Percentiles rank a stretch among this genome's conserved stretches.
phyloP scores from a whole-genome alignment of 2,888 invertebrate genomes.

The Automeris io region DNA sequence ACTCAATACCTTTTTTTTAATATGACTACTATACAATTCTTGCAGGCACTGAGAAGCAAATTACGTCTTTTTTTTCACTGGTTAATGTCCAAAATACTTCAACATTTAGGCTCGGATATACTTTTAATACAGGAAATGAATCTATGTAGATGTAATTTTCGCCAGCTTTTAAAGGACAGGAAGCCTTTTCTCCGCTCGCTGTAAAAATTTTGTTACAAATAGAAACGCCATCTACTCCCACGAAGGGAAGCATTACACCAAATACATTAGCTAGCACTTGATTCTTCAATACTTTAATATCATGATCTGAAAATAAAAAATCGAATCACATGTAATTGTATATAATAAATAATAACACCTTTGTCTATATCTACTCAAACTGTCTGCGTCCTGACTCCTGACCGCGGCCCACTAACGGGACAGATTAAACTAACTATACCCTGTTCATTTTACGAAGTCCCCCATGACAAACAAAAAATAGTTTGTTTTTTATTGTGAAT shows the following conservation, averaged over 20 bases:
- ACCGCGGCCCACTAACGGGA: too few species aligned
- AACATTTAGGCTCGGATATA: constrained; percentile 72
- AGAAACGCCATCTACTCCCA: constrained; percentile 84
- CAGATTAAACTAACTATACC: too few species aligned
- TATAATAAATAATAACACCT: too few species aligned
- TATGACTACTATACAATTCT: constrained; percentile 30
- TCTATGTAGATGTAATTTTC: constrained; percentile 83
- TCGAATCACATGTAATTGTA: too few species aligned
- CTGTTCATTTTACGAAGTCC: too few species aligned
- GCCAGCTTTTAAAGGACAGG: constrained; percentile 83
- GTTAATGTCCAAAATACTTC: constrained; percentile 81
- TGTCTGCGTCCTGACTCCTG: too few species aligned
- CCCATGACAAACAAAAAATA: too few species aligned
- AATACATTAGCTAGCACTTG: constrained; percentile 79
- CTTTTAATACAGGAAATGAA: constrained; percentile 67
- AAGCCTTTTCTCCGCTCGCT: constrained; percentile 73
- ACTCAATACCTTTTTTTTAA: too few species aligned
- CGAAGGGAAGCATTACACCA: constrained; percentile 82
- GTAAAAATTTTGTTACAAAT: constrained; percentile 81
- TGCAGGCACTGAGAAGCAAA: constrained; percentile 84
- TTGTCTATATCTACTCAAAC: too few species aligned
- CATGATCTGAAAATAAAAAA: constrained; percentile 59
- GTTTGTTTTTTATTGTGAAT: too few species aligned
- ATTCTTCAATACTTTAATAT: constrained; percentile 74
- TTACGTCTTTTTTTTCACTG: constrained; percentile 51